These are phyloP conservation scores for Piaya cayana DNA, from an alignment of 2,113 vertebrate species.

Conservation along the genomic window DNA sequence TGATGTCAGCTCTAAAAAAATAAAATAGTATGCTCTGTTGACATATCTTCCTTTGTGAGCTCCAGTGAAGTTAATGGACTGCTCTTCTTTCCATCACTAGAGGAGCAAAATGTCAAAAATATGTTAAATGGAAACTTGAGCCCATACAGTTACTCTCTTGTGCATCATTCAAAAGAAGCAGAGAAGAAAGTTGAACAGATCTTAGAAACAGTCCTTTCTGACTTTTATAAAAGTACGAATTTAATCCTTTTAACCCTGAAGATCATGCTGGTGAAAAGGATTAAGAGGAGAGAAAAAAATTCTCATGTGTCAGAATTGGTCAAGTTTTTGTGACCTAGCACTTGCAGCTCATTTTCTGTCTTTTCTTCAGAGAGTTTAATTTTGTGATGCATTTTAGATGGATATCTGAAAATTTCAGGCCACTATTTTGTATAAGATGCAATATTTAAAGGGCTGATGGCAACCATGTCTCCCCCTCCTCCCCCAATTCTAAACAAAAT, in stretches of 20 bases:
- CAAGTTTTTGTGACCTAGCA: background rate
- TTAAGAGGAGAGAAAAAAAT: background rate
- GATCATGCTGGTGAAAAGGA: slow-evolving; percentile 11
- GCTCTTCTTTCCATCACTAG: background rate
- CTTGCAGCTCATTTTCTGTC: background rate
- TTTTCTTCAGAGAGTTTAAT: background rate
- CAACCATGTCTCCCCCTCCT: background rate
- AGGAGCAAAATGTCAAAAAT: slow-evolving; percentile 42
- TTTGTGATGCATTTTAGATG: background rate
- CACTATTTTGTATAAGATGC: background rate
- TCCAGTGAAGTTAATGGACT: slow-evolving; percentile 13
- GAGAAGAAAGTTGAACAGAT: slow-evolving; percentile 20
- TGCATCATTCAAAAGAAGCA: background rate
- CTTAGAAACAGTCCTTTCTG: slow-evolving; percentile 13
- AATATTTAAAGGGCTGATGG: background rate
- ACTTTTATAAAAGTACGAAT: slow-evolving; percentile 41
- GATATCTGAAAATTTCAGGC: background rate
- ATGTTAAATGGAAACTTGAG: slow-evolving; percentile 33
- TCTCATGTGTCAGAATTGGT: background rate
- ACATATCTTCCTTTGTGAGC: slow-evolving; percentile 4
- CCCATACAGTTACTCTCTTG: background rate
- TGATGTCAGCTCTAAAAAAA: background rate
- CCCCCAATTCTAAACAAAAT: background rate
- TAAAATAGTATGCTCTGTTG: background rate
- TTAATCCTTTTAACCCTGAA: slow-evolving; percentile 33